These are phyloP conservation scores for Microchirus variegatus DNA, from an alignment of 2,797 vertebrate species.

Conservation along the genomic window DNA sequence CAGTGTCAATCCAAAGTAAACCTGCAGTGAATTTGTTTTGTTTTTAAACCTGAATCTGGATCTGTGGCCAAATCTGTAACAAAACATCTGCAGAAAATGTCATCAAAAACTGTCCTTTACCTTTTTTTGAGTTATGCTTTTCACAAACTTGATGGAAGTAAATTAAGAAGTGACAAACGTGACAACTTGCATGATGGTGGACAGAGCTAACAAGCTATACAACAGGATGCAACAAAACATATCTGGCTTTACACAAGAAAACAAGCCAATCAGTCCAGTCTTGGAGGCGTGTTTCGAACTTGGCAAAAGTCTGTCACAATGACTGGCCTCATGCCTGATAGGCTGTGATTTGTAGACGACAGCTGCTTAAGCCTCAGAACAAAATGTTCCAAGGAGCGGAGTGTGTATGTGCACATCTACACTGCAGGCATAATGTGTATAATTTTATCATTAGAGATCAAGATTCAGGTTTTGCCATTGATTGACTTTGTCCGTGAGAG, in stretches of 20 bases:
- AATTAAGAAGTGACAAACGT: too few relatives aligned
- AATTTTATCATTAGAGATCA: too few relatives aligned
- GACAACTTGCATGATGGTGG: neutral
- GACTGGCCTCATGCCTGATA: slow-evolving; percentile 59
- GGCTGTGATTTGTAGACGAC: slow-evolving; percentile 44
- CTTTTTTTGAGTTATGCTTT: too few relatives aligned
- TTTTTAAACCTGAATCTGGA: too few relatives aligned
- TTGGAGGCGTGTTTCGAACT: slow-evolving; percentile 48
- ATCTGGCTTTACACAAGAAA: slow-evolving; percentile 51
- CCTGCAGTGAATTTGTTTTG: too few relatives aligned
- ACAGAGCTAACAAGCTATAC: slow-evolving; percentile 5
- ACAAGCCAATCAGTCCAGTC: slow-evolving; percentile 39
- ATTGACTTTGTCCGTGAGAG: too few relatives aligned
- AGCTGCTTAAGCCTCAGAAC: slow-evolving; percentile 34
- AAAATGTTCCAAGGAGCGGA: slow-evolving; percentile 29
- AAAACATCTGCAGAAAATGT: too few relatives aligned
- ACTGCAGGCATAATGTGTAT: neutral
- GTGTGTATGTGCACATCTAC: neutral
- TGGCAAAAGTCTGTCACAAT: slow-evolving; percentile 56
- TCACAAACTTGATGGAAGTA: too few relatives aligned
- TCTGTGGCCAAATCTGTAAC: too few relatives aligned
- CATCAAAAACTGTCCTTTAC: too few relatives aligned
- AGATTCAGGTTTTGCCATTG: too few relatives aligned
- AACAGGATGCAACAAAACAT: slow-evolving; percentile 48
- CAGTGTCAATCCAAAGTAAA: too few relatives aligned